phyloP scores from a whole-genome alignment of 2,888 invertebrate species.

The Melinaea menophilus region DNA sequence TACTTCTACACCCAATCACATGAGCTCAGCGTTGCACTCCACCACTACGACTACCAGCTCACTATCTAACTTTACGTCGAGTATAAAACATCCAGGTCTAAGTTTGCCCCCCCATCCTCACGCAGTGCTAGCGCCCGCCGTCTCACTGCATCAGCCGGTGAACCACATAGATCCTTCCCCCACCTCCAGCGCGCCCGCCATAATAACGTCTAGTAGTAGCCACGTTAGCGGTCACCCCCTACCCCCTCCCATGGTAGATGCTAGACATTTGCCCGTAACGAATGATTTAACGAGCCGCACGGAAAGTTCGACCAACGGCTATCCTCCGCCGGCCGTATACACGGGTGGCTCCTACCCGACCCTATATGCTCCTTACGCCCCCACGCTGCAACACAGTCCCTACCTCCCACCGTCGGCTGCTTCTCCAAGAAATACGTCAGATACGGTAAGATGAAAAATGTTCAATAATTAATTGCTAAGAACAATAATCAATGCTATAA shows the following conservation, averaged over 20 bases:
- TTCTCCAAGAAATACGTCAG: slow-evolving; percentile 80
- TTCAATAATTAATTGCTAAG: no score
- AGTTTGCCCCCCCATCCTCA: slow-evolving; percentile 53
- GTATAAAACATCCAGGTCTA: slow-evolving; percentile 58
- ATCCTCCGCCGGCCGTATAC: slow-evolving; percentile 85
- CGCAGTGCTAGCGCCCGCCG: slow-evolving; percentile 44
- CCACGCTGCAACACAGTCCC: slow-evolving; percentile 84
- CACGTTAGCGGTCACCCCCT: slow-evolving; percentile 56
- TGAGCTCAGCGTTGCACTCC: slow-evolving; percentile 49
- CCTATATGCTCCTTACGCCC: slow-evolving; percentile 88
- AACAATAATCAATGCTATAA: background rate
- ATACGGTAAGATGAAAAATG: slow-evolving; percentile 54
- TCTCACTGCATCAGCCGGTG: slow-evolving; percentile 50
- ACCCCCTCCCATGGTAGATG: slow-evolving; percentile 58
- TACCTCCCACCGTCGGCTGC: slow-evolving; percentile 82
- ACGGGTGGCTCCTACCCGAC: slow-evolving; percentile 79
- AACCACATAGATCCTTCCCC: slow-evolving; percentile 52
- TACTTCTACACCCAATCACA: slow-evolving; percentile 54
- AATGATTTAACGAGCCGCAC: slow-evolving; percentile 72
- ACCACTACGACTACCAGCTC: slow-evolving; percentile 53
- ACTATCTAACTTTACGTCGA: slow-evolving; percentile 58
- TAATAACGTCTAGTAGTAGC: slow-evolving; percentile 45
- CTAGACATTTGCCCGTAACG: slow-evolving; percentile 52
- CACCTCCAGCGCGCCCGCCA: slow-evolving; percentile 47
- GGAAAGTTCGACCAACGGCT: slow-evolving; percentile 70